Evolutionary conservation across 23 tunicate species (phyloP), one percentile per base, ranked within the genome.

Genomic region (Ascidia mentula): DNA sequence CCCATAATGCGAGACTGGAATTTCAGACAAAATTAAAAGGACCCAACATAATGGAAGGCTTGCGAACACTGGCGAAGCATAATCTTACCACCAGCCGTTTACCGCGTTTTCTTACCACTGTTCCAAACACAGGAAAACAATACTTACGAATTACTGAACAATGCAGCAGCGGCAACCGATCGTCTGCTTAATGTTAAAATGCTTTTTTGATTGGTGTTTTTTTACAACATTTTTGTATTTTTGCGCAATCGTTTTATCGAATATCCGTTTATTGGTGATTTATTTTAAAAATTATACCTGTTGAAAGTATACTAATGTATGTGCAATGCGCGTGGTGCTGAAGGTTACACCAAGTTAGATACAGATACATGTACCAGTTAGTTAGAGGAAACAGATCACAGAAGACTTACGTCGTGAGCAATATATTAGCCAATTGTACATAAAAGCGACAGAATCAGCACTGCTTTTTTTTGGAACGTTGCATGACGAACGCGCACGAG

Each of bases 31-130:
- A 28, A 30, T 40, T 85, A 34, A 37, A 36, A 0, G 89, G 89
- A 59, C 79, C 45, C 60, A 72, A 85, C 45, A 82, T 77, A 18
- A 45, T 85, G 24, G 89, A 85, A 77, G 89, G 89, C 22, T 36
- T 85, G 24, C 33, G 89, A 34, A 85, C 78, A 45, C 34, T 79
- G 1, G 72, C 82, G 6, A 39, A 76, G 24, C 82, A 32, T 13
- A 75, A 45, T 40, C 36, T 60, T 34, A 46, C 82, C 39, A 46
- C 17, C 0, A 36, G 40, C 12, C 82, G 82, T 6, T 36, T 85
- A n/a, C 89, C 89, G 18, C 40, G 53, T 31, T 85, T 85, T 69
- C 65, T 85, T 60, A 83, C 87, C 13, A 53, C 75, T 65, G 73
- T 76, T 26, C 45, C 87, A 22, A 75, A 61, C 22, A 83, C 75